Percentiles rank a stretch among this genome's conserved stretches.
Conservation (phyloP, 2,113 vertebrate species). For the Albula glossodonta region DNA sequence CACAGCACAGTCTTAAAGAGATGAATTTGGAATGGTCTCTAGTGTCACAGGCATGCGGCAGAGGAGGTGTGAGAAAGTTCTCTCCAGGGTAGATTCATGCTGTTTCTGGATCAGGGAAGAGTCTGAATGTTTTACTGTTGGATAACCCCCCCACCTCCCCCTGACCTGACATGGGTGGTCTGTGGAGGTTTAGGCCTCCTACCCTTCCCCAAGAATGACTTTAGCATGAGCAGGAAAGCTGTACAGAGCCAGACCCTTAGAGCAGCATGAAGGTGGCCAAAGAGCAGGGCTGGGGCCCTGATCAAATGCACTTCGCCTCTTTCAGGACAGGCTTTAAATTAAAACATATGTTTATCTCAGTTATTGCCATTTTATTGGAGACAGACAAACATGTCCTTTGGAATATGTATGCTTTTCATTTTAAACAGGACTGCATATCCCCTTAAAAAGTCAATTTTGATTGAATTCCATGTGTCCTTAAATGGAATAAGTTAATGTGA, state of each 20-base stretch:
- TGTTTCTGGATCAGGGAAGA: neutral
- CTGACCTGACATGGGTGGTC: neutral
- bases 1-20: conserved; percentile 9
- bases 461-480: too few species aligned
- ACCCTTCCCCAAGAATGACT: neutral
- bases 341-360: too few species aligned
- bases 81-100: neutral
- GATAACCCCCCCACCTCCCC: neutral
- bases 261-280: neutral
- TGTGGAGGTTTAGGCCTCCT: neutral
- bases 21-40: conserved; percentile 11
- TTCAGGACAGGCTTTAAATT: too few species aligned
- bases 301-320: too few species aligned
- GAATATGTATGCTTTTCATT: too few species aligned
- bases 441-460: too few species aligned
- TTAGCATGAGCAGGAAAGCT: neutral
- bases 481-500: too few species aligned
- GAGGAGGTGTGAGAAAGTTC: conserved; percentile 2
- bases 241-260: neutral
- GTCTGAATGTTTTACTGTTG: conserved; percentile 13
- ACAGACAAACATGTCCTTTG: too few species aligned
- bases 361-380: too few species aligned
- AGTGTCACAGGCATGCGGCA: conserved; percentile 1
- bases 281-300: too few species aligned
- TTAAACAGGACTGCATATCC: too few species aligned